Evolutionary conservation across 2,797 vertebrate genomes (phyloP).

Genomic region (Rhinophrynus dorsalis): DNA sequence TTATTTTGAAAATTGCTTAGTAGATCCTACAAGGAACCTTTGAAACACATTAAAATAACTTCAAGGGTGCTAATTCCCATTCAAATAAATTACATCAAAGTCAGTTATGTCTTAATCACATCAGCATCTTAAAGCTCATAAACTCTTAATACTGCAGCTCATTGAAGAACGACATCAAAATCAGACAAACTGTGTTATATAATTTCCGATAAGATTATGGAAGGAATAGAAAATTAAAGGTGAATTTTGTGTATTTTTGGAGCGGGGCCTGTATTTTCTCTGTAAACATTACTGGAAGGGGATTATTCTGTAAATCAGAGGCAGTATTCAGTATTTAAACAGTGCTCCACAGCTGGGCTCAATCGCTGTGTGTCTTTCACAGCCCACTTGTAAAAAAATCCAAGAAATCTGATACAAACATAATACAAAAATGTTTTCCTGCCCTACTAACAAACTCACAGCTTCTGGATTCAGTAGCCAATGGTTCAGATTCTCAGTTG

Average conservation of each 20-base stretch:
- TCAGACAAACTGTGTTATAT: not conserved
- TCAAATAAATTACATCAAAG: too few species aligned
- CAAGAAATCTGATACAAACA: slow-evolving; percentile 47
- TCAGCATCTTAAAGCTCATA: too few species aligned
- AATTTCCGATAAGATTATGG: slow-evolving; percentile 4
- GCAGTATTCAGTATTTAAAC: slow-evolving; percentile 38
- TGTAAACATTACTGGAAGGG: slow-evolving; percentile 34
- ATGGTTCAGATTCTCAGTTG: slow-evolving; percentile 25
- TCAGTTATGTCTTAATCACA: too few species aligned
- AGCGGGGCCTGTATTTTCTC: slow-evolving; percentile 29
- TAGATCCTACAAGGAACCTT: too few species aligned
- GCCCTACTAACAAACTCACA: slow-evolving; percentile 25
- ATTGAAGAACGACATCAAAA: not conserved
- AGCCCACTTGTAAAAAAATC: slow-evolving; percentile 48
- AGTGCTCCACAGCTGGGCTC: slow-evolving; percentile 37
- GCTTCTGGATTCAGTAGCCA: slow-evolving; percentile 36
- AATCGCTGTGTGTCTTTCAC: slow-evolving; percentile 44
- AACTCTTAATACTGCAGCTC: too few species aligned
- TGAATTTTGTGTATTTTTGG: slow-evolving; percentile 4
- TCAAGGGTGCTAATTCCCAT: too few species aligned
- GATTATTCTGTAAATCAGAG: slow-evolving; percentile 36
- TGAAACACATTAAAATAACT: too few species aligned
- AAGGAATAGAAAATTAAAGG: slow-evolving; percentile 14
- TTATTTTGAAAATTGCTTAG: too few species aligned
- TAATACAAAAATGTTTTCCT: slow-evolving; percentile 50